Evolutionary conservation across 2,888 invertebrate genomes (phyloP).

Genomic region (Dicranocentrus wangi): DNA sequence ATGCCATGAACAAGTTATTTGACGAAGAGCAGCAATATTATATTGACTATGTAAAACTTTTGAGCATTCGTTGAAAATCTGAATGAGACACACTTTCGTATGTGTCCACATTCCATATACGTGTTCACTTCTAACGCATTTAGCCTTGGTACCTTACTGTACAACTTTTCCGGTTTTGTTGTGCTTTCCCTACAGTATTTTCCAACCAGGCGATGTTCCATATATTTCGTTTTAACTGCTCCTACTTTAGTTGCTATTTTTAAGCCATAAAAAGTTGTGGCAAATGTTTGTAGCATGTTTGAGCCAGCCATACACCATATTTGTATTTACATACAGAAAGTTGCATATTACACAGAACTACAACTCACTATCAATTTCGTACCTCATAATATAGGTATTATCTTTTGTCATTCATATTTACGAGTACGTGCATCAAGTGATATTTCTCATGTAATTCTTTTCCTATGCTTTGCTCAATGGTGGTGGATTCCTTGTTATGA

Average conservation of each 20-base stretch:
- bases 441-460: neutral
- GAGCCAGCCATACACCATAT: no score
- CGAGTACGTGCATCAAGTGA: constrained; percentile 6
- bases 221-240: constrained; percentile 1
- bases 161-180: no score
- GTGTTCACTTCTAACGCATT: no score
- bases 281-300: no score
- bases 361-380: neutral
- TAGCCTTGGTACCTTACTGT: no score
- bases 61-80: no score
- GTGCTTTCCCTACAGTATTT: no score
- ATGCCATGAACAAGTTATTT: no score
- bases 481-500: constrained; percentile 36
- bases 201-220: neutral
- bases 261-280: neutral
- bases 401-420: neutral
- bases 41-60: no score
- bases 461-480: constrained; percentile 19
- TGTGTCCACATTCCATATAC: no score
- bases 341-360: neutral
- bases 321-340: neutral
- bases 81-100: no score
- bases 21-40: no score
- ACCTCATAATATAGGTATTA: neutral
- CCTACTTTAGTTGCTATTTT: neutral